Evolutionary conservation across 2,888 invertebrate genomes (phyloP), one percentile per base, ranked within the genome.

Genomic region (Thymelicus sylvestris): DNA sequence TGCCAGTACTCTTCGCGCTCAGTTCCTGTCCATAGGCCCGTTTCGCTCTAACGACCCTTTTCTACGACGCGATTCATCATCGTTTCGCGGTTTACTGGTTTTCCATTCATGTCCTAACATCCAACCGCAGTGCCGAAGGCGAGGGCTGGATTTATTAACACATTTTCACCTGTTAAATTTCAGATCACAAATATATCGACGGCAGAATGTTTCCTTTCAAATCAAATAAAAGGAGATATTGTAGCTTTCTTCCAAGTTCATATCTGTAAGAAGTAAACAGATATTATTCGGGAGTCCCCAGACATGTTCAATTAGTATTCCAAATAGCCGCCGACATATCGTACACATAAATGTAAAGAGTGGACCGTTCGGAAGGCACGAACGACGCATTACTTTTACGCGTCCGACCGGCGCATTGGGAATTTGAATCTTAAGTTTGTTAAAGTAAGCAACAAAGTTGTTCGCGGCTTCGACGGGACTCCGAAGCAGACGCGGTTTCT

Each of bases 301-400:
- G 82, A 86, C 87, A 84, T 81, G 82, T 85, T 83, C 92, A 93
- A 93, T 93, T 93, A 93, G 93, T 93, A 93, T 92, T 92, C 93
- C 90, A 92, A 93, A 93, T 93, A 91, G 88, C 87, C 88, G 85
- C 80, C 88, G 86, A 92, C 92, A 92, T 91, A 91, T 92, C 87
- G 91, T 91, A 91, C 91, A 90, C 90, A 87, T 92, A 93, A 92
- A 92, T 89, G 91, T 92, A 92, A 92, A 91, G 92, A 93, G 92
- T 92, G 92, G 92, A 92, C 93, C 89, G 88, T 83, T 89, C 81
- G 85, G 82, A 80, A 83, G 83, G 89, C 93, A 93, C 93, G 93
- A 91, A 88, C 92, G 83, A 78, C 89, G 89, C 92, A 93, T 93
- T 81, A 83, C 82, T 80, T 80, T 76, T 76, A 75, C 75, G 74